Percentiles rank a stretch among this genome's conserved stretches.
phyloP scores from a whole-genome alignment of 2,797 vertebrate genomes.

The Pseudochirops cupreus region DNA sequence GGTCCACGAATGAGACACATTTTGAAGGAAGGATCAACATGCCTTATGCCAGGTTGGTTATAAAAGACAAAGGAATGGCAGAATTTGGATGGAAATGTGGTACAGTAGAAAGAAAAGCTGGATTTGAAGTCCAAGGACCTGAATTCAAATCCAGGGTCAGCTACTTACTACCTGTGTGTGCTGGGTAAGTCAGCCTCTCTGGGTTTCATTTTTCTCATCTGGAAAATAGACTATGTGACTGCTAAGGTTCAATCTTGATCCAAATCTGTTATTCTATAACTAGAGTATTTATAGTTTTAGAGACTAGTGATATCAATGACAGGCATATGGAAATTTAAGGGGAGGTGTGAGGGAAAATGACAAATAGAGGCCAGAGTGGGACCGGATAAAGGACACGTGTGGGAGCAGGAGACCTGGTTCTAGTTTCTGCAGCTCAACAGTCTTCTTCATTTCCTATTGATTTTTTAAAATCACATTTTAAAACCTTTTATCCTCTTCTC shows the following conservation, averaged over 20 bases:
- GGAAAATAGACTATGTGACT: neutral
- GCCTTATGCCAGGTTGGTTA: neutral
- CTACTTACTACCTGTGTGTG: neutral
- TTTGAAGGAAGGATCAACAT: neutral
- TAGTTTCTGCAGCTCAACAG: neutral
- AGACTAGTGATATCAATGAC: neutral
- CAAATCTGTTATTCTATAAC: neutral
- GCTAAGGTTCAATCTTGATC: neutral
- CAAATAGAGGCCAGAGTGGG: neutral
- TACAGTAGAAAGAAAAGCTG: neutral
- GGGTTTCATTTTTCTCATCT: neutral
- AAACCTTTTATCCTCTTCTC: neutral
- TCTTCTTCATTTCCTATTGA: neutral
- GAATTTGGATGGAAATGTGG: neutral
- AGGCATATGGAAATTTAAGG: neutral
- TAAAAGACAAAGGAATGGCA: neutral
- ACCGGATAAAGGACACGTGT: neutral
- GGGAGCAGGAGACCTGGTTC: neutral
- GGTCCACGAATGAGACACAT: conserved; percentile 68
- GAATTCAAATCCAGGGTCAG: neutral
- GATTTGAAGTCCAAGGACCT: neutral
- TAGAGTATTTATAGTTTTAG: neutral
- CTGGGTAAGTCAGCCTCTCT: neutral
- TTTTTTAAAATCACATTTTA: neutral
- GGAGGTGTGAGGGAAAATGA: neutral